A percentile compares a stretch with the other conserved stretches of the same genome.
Conservation (phyloP, 2,888 invertebrate species). For the Imbricaverruca yamaguchii region DNA sequence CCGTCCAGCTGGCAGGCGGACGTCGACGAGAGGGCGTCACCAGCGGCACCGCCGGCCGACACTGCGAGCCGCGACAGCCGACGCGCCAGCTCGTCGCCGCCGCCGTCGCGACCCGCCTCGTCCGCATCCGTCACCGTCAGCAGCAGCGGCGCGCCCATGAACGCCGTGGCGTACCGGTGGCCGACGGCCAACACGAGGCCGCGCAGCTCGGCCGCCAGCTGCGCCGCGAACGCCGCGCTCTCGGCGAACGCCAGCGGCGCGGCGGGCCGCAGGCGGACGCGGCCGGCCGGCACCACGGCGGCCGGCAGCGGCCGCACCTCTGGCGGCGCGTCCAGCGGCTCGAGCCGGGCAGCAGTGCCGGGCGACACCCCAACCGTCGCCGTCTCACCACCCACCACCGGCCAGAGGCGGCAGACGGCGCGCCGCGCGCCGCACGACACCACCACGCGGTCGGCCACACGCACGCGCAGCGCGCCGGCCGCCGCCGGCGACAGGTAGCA, state of each 20-base stretch:
- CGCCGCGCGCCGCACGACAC: neutral
- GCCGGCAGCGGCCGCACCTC: neutral
- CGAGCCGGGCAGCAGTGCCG: neutral
- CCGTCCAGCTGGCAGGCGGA: neutral
- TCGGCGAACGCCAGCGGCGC: neutral
- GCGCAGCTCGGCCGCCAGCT: neutral
- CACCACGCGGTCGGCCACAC: neutral
- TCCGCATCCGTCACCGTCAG: neutral
- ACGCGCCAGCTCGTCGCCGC: neutral
- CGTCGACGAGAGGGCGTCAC: too few relatives aligned
- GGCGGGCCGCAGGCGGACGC: neutral
- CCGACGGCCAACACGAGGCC: neutral
- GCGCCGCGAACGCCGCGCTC: neutral
- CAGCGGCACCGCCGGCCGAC: neutral
- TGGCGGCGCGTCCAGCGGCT: neutral
- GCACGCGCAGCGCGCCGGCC: neutral
- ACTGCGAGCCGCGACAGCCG: neutral
- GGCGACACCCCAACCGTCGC: neutral
- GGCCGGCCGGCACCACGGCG: neutral
- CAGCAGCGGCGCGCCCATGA: neutral
- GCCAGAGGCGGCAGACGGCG: conserved; percentile 9
- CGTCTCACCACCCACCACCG: neutral
- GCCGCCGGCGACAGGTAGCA: neutral
- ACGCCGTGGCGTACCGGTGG: neutral
- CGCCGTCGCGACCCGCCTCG: neutral